phyloP scores from a whole-genome alignment of 2,888 invertebrate genomes.

The Ichneumon xanthorius region DNA sequence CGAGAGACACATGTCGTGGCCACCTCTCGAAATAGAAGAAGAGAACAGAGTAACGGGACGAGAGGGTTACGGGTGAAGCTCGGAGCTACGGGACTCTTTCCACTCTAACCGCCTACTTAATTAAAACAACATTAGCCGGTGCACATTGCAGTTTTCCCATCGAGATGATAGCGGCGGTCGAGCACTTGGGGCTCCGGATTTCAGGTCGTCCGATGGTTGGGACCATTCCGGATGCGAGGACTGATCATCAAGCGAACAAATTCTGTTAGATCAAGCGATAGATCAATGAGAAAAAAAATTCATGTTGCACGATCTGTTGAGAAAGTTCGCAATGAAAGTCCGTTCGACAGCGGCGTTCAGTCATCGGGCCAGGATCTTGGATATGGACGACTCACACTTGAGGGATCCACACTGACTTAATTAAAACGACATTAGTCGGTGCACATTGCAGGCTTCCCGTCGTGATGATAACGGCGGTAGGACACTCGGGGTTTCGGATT shows the following conservation, averaged over 20 bases:
- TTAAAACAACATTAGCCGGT: conserved; percentile 83
- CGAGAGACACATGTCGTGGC: conserved; percentile 83
- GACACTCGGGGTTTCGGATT: conserved; percentile 1
- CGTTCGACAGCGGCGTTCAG: background rate
- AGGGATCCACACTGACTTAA: conserved; percentile 80
- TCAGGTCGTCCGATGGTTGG: background rate
- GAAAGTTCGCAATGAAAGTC: background rate
- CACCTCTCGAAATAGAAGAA: conserved; percentile 80
- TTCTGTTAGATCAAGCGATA: background rate
- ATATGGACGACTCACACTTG: too few species aligned
- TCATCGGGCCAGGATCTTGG: too few species aligned
- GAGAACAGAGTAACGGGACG: conserved; percentile 55
- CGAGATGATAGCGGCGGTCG: conserved; percentile 26
- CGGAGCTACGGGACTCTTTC: conserved; percentile 67
- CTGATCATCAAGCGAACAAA: background rate
- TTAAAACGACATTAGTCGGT: conserved; percentile 83
- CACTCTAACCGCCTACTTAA: conserved; percentile 83
- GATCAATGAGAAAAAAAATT: background rate
- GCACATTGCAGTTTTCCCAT: conserved; percentile 52
- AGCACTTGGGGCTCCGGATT: conserved; percentile 6
- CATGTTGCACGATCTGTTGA: background rate
- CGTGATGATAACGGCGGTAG: conserved; percentile 25
- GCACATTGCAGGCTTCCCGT: conserved; percentile 47
- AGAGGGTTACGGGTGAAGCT: conserved; percentile 16
- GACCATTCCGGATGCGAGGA: background rate